A percentile compares a stretch with the other conserved stretches of the same genome.
Evolutionary conservation across 2,797 vertebrate species (phyloP).

Genomic region (Chromis chromis): DNA sequence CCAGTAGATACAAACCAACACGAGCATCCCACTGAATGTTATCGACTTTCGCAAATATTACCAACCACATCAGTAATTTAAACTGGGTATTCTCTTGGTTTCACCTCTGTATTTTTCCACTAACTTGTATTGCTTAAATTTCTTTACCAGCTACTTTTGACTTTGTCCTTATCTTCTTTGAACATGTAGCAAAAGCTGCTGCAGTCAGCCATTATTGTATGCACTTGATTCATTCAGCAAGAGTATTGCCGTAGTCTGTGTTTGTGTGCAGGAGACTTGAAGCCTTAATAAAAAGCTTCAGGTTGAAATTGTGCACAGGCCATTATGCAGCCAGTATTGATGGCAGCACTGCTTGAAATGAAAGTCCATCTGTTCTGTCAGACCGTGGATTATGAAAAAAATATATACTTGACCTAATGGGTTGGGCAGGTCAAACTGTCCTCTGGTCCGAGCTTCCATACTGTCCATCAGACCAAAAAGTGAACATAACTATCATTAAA

Average conservation of each 20-base stretch:
- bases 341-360: background rate
- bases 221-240: background rate
- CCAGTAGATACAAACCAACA: too few species aligned
- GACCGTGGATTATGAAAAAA: background rate
- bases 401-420: too few species aligned
- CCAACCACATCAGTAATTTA: too few species aligned
- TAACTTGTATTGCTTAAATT: background rate
- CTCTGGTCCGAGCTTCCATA: background rate
- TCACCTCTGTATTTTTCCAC: too few species aligned
- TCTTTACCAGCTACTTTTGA: constrained; percentile 6
- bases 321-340: background rate
- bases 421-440: too few species aligned
- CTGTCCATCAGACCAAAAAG: background rate
- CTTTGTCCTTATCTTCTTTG: background rate
- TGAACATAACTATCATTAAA: background rate
- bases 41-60: too few species aligned
- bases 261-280: background rate
- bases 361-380: background rate
- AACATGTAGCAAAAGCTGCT: background rate
- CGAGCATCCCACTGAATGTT: too few species aligned
- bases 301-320: background rate
- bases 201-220: constrained; percentile 8
- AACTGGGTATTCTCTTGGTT: too few species aligned
- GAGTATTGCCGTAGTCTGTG: background rate
- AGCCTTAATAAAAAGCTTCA: background rate